Conservation (phyloP, 2,113 vertebrate species). For the Gnathochromis pfefferi region DNA sequence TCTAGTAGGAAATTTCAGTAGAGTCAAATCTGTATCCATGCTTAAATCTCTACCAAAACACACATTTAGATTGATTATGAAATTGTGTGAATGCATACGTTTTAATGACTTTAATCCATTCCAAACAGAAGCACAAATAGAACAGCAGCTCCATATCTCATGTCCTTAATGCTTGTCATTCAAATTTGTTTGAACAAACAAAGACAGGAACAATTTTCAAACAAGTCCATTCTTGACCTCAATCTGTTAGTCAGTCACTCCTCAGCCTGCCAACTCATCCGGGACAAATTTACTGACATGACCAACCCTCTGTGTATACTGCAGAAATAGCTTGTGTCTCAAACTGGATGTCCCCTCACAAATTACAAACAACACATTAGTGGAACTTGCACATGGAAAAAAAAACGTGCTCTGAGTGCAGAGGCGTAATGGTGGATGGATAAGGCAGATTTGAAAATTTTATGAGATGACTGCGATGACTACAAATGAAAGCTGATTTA, state of each 20-base stretch:
- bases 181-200: not conserved
- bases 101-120: not conserved
- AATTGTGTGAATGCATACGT: not conserved
- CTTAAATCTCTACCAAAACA: not conserved
- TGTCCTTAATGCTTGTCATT: not conserved
- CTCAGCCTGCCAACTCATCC: not conserved
- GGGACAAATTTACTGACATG: not conserved
- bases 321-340: not conserved
- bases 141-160: not conserved
- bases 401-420: not conserved
- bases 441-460: not conserved
- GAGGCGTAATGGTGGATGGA: not conserved
- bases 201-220: not conserved
- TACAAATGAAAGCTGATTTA: not conserved
- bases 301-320: not conserved
- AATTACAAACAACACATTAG: not conserved
- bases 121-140: not conserved
- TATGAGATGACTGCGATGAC: not conserved
- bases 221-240: constrained; percentile 4
- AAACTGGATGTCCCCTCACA: not conserved
- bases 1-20: not conserved
- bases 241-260: constrained; percentile 11
- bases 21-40: not conserved
- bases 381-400: not conserved
- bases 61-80: not conserved